These are phyloP conservation scores for Pristionchus maxplancki DNA, from an alignment of 2,888 invertebrate species.

Conservation along the genomic window DNA sequence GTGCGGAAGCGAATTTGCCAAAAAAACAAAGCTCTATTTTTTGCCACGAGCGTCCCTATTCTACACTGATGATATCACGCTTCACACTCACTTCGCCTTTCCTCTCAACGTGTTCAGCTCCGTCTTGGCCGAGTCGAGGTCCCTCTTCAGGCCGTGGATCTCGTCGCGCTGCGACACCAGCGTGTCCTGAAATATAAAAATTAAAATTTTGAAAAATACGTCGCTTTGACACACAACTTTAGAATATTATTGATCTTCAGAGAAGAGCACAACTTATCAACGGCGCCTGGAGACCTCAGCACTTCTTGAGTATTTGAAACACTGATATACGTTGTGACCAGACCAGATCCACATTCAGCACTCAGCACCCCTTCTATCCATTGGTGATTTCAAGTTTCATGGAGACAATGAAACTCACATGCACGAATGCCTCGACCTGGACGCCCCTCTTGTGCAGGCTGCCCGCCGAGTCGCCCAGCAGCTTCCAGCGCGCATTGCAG, in stretches of 20 bases:
- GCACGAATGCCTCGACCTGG: constrained; percentile 46
- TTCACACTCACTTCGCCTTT: constrained; percentile 30
- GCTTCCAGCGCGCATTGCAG: constrained; percentile 49
- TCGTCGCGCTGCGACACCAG: constrained; percentile 20
- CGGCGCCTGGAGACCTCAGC: no score
- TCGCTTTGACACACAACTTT: not conserved
- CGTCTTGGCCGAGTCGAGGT: constrained; percentile 44
- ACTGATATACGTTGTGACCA: no score
- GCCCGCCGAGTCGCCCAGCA: constrained; percentile 11
- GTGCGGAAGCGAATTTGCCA: not conserved
- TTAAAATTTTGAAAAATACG: not conserved
- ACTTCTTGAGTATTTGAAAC: no score
- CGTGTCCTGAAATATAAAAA: constrained; percentile 22
- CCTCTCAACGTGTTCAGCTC: constrained; percentile 46
- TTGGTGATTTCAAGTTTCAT: no score
- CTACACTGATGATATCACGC: no score
- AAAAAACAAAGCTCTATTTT: not conserved
- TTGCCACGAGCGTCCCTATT: no score
- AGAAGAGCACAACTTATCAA: no score
- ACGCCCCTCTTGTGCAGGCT: not conserved
- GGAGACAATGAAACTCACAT: not conserved
- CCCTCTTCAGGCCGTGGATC: constrained; percentile 45
- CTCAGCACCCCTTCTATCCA: no score
- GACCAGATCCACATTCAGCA: no score
- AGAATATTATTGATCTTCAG: no score